Evolutionary conservation across 2,113 vertebrate species (phyloP).

Genomic region (Mirounga angustirostris): DNA sequence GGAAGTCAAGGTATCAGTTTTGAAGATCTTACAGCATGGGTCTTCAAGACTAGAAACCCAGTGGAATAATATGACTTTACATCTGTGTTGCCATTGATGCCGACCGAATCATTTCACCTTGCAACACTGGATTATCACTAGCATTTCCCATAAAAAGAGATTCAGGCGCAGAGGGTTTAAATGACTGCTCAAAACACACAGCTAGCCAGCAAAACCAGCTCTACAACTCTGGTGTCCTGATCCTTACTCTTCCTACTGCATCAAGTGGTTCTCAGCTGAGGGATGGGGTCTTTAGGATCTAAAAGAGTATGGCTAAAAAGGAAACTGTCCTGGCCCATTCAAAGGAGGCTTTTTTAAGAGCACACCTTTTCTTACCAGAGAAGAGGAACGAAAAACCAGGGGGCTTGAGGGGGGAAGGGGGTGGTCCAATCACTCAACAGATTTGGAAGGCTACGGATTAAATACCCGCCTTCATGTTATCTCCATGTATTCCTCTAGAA

Average conservation of each 20-base stretch:
- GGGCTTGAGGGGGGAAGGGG: neutral
- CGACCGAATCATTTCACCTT: neutral
- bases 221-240: neutral
- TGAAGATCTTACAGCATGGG: neutral
- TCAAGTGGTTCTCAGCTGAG: neutral
- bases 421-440: neutral
- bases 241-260: neutral
- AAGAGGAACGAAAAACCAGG: constrained; percentile 2
- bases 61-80: neutral
- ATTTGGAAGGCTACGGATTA: neutral
- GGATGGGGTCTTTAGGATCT: neutral
- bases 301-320: neutral
- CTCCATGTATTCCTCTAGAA: neutral
- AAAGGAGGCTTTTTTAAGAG: neutral
- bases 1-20: neutral
- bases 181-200: neutral
- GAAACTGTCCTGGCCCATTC: neutral
- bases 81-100: neutral
- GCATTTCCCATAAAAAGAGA: neutral
- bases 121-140: neutral
- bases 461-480: neutral
- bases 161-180: neutral
- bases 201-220: neutral
- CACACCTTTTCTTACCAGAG: neutral
- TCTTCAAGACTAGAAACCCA: neutral